phyloP scores from a whole-genome alignment of 2,113 vertebrate species.

The Trematomus loennbergii region DNA sequence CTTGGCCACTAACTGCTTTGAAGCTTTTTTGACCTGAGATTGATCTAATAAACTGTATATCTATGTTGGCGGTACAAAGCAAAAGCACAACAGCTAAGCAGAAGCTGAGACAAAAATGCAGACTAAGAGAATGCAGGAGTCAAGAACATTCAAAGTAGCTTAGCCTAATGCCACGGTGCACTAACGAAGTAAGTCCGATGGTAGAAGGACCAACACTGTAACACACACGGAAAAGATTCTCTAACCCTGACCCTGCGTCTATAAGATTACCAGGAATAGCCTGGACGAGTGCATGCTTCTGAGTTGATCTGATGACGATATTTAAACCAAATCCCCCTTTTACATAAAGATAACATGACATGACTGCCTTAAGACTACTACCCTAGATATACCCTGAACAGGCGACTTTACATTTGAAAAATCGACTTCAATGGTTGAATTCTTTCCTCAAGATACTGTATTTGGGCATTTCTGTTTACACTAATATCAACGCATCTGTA shows the following conservation, averaged over 20 bases:
- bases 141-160: conserved; percentile 54
- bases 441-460: neutral
- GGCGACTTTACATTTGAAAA: no score
- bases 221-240: conserved; percentile 14
- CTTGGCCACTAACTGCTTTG: neutral
- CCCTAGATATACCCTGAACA: neutral
- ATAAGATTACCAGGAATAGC: conserved; percentile 8
- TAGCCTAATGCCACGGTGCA: conserved; percentile 42
- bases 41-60: neutral
- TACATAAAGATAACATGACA: neutral
- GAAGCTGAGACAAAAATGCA: conserved; percentile 35
- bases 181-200: conserved; percentile 46
- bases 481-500: neutral
- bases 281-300: neutral
- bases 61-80: conserved; percentile 8
- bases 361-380: neutral
- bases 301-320: neutral
- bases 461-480: neutral
- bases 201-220: conserved; percentile 20
- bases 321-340: neutral
- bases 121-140: conserved; percentile 45
- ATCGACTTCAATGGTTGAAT: neutral
- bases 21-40: neutral
- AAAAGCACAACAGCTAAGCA: conserved; percentile 12
- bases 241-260: conserved; percentile 8